Base-by-base conservation (phyloP, 1,140 invertebrate genomes). In the Brachionus asplanchnoidis region DNA sequence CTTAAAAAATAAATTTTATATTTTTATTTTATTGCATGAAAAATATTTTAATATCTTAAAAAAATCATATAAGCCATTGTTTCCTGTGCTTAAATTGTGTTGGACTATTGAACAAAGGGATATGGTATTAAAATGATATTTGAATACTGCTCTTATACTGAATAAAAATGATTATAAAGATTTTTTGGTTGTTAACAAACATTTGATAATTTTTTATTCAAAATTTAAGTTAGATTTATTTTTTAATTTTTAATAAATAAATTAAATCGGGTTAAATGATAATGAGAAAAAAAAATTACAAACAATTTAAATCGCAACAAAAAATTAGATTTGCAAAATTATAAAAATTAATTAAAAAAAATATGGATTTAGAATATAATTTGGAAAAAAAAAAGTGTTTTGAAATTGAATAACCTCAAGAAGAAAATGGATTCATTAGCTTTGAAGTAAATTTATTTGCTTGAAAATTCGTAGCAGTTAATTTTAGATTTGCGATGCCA, bases 381-480 rank as follows among this genome's bases (percentile, higher is more conserved):
- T 36, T 36, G 0, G 32, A 36, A 36, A 36, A 36, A 36, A 36
- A 7, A 36, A 36, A 7, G 5, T 36, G 32, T 36, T 36, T 36
- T 36, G 7, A 28, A 36, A 36, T 36, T 36, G 4, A 23, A 50
- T 5, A 32, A 50, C 3, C 26, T 26, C 12, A 77, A 26, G 20
- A 77, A 23, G 79, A 82, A 36, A 82, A 82, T 40, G 79, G 79
- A 82, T 82, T 82, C 79, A 82, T 82, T 65, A 82, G 7, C 60
- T 82, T 82, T 60, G 79, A 82, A 12, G 79, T 82, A 44, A 82
- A 68, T 20, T 82, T 82, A 44, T 82, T 82, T 11, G 79, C 53
- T 82, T 82, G 79, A 82, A 82, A 82, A 82, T 82, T 82, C 7
- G 79, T 20, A 26, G 79, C 79, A 12, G 79, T 82, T 42, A 82